A percentile compares a stretch with the other conserved stretches of the same genome.
phyloP scores from a whole-genome alignment of 2,797 vertebrate genomes.

The Spheniscus humboldti region DNA sequence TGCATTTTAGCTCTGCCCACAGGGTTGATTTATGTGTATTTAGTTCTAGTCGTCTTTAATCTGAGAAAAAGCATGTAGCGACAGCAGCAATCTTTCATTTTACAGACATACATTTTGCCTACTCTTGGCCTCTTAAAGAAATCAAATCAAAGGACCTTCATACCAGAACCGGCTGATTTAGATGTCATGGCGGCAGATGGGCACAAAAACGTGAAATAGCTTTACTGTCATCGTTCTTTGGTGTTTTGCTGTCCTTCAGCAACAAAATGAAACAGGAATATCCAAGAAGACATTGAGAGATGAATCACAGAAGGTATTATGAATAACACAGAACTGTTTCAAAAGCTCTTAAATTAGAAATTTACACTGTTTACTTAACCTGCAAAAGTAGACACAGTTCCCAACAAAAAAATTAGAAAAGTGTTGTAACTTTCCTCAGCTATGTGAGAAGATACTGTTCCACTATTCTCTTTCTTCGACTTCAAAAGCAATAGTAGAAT shows the following conservation, averaged over 20 bases:
- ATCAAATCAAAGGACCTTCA: slow-evolving; percentile 6
- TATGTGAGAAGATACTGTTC: neutral
- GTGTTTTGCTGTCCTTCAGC: neutral
- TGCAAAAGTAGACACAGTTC: neutral
- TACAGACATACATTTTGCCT: neutral
- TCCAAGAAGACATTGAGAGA: neutral
- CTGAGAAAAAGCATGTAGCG: neutral
- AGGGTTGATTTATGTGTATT: neutral
- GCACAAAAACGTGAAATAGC: neutral
- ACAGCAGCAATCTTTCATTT: slow-evolving; percentile 3
- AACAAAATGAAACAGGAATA: neutral
- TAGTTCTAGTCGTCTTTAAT: slow-evolving; percentile 15
- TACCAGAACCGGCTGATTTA: neutral
- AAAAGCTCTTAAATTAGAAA: neutral
- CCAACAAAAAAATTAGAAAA: neutral
- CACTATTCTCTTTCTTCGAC: neutral
- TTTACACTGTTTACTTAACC: neutral
- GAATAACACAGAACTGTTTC: neutral
- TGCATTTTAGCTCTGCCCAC: neutral
- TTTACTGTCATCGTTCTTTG: neutral
- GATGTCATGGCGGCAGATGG: neutral
- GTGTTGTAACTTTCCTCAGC: neutral
- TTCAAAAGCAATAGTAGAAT: neutral
- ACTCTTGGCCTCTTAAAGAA: slow-evolving; percentile 8
- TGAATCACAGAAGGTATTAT: neutral